Evolutionary conservation across 2,113 vertebrate genomes (phyloP).

Genomic region (Corapipo altera): DNA sequence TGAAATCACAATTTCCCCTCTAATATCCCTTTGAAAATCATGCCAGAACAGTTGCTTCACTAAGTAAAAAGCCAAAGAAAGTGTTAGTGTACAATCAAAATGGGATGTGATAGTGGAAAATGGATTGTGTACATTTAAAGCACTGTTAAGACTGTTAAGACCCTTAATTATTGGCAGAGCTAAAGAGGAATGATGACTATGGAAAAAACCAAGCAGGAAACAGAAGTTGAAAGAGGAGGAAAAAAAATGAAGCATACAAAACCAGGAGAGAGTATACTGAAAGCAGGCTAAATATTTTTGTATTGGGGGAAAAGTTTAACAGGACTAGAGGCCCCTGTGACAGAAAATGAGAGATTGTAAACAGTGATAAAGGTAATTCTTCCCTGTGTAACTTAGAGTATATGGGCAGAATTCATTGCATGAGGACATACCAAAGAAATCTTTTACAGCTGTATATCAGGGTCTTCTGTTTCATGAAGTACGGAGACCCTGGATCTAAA

Average conservation of each 20-base stretch:
- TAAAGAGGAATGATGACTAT: background rate
- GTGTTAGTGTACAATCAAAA: rapidly evolving
- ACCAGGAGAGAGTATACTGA: background rate
- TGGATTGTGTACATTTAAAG: background rate
- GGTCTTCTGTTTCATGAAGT: background rate
- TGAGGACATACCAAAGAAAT: background rate
- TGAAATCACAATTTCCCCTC: background rate
- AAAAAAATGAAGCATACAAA: background rate
- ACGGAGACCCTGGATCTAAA: background rate
- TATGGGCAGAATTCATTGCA: background rate
- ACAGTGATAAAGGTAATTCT: background rate
- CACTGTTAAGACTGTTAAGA: background rate
- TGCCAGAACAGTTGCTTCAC: rapidly evolving
- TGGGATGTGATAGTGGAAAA: background rate
- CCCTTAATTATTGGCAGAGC: background rate
- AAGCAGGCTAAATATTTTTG: background rate
- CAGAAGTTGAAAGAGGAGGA: background rate
- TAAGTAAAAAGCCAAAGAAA: background rate
- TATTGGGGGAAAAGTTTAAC: background rate
- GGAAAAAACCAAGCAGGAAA: background rate
- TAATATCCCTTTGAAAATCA: background rate
- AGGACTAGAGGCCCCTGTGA: background rate
- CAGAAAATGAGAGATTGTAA: background rate
- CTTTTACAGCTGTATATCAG: background rate
- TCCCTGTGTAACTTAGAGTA: background rate